Base-by-base conservation (phyloP, 2,113 vertebrate species). In the Muntiacus muntjak region DNA sequence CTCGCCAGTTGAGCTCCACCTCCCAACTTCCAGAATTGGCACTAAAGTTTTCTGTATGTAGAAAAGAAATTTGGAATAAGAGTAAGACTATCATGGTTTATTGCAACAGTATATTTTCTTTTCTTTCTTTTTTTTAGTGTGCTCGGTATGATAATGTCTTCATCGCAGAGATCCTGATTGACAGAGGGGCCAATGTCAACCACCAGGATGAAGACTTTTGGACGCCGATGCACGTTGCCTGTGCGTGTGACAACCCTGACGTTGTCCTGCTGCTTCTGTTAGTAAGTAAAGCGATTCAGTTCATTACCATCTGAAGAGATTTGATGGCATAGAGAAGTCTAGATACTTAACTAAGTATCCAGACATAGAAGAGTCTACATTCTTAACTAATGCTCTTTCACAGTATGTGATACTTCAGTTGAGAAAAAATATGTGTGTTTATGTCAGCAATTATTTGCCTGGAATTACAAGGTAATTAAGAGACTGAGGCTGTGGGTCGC, bases 161-260 rank as follows among this genome's bases (percentile, higher is more conserved):
- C 98, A 99, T 99, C 14, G 99, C 99, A 10, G 99, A 99, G 98
- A 98, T 99, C 95, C 98, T 99, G 83, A 99, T 99, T 36, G 99
- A 99, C 96, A 99, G 99, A 97, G 99, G 99, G 36, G 98, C 99
- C 96, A 99, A 99, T 19, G 99, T 99, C 97, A 99, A 99, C 99
- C 99, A 99, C 94, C 99, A 99, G 98, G 99, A 99, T 83, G 99
- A 99, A 93, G 99, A 99, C 98, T 99, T 99, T 67, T 99, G 99
- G 99, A 99, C 99, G 0, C 99, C 99, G 0, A 99, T 99, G 98
- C 99, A 99, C 96, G 98, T 99, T 28, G 99, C 99, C 55, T 99
- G 99, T 93, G 99, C 99, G 0, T 99, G 99, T 64, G 99, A 99
- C 98, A 99, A 99, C 95, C 98, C 99, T 5, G 99, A 99, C 57